Percentiles rank a stretch among this genome's conserved stretches.
Evolutionary conservation across 2,797 vertebrate species (phyloP).

Genomic region (Mycteria americana): DNA sequence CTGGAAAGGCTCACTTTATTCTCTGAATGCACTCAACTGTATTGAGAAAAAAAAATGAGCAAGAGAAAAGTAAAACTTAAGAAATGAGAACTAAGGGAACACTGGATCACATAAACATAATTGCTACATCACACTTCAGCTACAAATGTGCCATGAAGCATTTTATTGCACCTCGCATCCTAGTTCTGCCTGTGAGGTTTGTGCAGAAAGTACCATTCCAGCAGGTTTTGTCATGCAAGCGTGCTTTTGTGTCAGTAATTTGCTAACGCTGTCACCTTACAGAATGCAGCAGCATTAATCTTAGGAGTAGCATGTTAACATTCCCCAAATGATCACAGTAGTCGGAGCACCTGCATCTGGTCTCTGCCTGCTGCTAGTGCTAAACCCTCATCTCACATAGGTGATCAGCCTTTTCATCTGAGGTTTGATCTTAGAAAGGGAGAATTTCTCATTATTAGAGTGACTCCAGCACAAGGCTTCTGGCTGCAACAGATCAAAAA

Average conservation of each 20-base stretch:
- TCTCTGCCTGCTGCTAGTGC: not conserved
- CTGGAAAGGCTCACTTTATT: not conserved
- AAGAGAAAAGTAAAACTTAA: not conserved
- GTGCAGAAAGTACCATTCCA: not conserved
- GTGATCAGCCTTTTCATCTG: not conserved
- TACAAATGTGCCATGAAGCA: not conserved
- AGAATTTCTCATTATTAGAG: not conserved
- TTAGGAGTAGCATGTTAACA: not conserved
- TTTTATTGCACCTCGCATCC: not conserved
- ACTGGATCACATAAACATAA: not conserved
- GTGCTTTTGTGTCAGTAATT: not conserved
- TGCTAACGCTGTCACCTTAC: not conserved
- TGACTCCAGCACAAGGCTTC: not conserved
- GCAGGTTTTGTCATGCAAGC: constrained; percentile 1
- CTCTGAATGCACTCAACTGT: not conserved
- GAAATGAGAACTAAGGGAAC: not conserved
- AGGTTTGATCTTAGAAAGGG: not conserved
- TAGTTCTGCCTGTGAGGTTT: not conserved
- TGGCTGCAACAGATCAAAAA: not conserved
- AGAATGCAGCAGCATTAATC: constrained; percentile 23
- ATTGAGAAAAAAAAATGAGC: not conserved
- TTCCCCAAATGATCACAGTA: not conserved
- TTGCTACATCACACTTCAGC: not conserved
- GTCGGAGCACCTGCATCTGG: not conserved
- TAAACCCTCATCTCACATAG: not conserved